A percentile compares a stretch with the other conserved stretches of the same genome.
Conservation (phyloP, 2,113 vertebrate genomes). For the Ginglymostoma cirratum region DNA sequence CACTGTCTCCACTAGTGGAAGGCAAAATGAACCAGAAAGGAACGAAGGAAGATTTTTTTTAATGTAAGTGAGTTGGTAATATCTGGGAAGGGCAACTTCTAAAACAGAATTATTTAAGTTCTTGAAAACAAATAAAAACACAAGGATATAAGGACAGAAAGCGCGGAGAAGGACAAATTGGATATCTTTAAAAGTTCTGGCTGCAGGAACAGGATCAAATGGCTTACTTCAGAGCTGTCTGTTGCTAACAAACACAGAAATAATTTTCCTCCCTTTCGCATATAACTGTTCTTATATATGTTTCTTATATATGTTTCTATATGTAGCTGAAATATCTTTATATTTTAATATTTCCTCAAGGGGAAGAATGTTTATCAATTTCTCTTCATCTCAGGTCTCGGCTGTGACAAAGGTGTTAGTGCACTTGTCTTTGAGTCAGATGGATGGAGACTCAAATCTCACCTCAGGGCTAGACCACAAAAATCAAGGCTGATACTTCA, state of each 20-base stretch:
- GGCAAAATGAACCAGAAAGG: background rate
- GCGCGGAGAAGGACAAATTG: background rate
- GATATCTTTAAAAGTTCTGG: background rate
- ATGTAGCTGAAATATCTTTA: background rate
- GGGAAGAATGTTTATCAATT: background rate
- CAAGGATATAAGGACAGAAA: background rate
- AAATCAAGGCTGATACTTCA: no score
- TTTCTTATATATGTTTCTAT: no score
- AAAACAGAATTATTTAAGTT: background rate
- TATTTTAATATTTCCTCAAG: background rate
- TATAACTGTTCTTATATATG: background rate
- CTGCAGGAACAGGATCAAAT: background rate
- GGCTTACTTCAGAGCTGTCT: background rate
- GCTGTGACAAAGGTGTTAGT: no score
- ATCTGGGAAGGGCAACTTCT: background rate
- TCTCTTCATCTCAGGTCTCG: background rate
- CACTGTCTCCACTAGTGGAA: background rate
- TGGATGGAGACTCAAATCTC: no score
- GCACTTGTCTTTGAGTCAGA: no score
- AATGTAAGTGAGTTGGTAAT: background rate
- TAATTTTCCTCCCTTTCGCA: background rate
- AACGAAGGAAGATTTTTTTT: background rate
- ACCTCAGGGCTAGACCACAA: no score
- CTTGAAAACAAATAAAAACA: background rate
- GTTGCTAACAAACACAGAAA: background rate